Percentiles rank a stretch among this genome's conserved stretches.
phyloP scores from a whole-genome alignment of 1,140 invertebrate species.

The Cydia fagiglandana region DNA sequence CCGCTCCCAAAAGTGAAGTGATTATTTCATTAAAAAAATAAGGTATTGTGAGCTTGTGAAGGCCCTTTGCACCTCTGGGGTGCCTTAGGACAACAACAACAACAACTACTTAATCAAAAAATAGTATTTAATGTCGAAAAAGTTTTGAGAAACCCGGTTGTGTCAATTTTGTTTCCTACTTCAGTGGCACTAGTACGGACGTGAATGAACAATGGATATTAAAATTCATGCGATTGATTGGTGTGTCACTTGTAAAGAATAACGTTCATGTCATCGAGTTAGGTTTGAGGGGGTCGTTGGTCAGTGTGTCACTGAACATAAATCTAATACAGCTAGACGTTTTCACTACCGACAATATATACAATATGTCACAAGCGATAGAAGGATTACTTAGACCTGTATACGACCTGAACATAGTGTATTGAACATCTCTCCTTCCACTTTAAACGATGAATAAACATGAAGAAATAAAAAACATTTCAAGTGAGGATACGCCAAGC shows the following conservation, averaged over 20 bases:
- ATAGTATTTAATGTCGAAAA: not conserved
- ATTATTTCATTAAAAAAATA: not conserved
- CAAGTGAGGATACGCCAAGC: too few species aligned
- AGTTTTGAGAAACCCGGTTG: constrained; percentile 8
- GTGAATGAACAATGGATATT: constrained; percentile 20
- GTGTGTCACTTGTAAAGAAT: constrained; percentile 21
- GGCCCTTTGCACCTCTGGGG: too few species aligned
- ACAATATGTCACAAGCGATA: not conserved
- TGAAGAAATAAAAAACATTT: too few species aligned
- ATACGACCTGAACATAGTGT: not conserved
- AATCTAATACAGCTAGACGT: not conserved
- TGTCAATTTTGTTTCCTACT: constrained; percentile 3
- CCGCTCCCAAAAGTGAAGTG: not conserved
- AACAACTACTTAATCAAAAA: too few species aligned
- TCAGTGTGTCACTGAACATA: constrained; percentile 28
- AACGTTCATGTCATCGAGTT: constrained; percentile 23
- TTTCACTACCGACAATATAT: not conserved
- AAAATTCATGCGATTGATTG: constrained; percentile 26
- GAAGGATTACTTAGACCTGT: not conserved
- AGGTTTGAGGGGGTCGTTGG: constrained; percentile 9
- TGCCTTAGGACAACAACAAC: too few species aligned
- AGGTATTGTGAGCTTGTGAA: too few species aligned
- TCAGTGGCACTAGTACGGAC: not conserved
- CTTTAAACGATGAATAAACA: too few species aligned
- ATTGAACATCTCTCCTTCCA: too few species aligned